phyloP scores from a whole-genome alignment of 2,888 invertebrate species.

The Lithophane ornitopus region DNA sequence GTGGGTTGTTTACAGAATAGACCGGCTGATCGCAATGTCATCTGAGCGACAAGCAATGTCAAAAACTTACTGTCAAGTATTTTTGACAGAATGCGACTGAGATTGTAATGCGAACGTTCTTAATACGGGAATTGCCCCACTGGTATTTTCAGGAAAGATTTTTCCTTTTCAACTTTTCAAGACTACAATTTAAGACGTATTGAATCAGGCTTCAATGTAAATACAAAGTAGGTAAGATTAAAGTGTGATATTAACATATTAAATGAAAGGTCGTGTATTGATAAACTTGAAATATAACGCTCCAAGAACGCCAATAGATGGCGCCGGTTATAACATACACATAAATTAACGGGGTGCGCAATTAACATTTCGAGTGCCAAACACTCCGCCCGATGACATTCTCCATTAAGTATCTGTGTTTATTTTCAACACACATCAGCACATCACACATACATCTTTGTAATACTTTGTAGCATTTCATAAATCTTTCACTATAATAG shows the following conservation, averaged over 20 bases:
- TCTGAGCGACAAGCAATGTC: not conserved
- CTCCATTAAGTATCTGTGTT: constrained; percentile 40
- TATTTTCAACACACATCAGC: constrained; percentile 41
- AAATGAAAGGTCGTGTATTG: constrained; percentile 3
- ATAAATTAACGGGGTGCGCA: constrained; percentile 50
- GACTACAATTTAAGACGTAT: not conserved
- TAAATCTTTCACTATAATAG: constrained; percentile 55
- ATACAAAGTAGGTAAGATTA: not conserved
- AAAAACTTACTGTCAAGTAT: not conserved
- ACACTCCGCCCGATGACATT: constrained; percentile 43
- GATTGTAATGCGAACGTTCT: not conserved
- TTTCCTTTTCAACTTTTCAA: not conserved
- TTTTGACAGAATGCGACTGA: not conserved
- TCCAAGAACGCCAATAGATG: constrained; percentile 40
- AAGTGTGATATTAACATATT: not conserved
- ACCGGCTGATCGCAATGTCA: not conserved
- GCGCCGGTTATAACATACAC: constrained; percentile 31
- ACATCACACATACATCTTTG: constrained; percentile 22
- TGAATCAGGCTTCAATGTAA: not conserved
- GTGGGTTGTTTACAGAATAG: not conserved
- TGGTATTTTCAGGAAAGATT: not conserved
- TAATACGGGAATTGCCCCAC: not conserved
- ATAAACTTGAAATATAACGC: constrained; percentile 1
- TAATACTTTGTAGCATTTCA: constrained; percentile 47
- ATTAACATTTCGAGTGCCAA: constrained; percentile 58